phyloP scores from a whole-genome alignment of 2,113 vertebrate genomes.

The Ceyx margarethae region DNA sequence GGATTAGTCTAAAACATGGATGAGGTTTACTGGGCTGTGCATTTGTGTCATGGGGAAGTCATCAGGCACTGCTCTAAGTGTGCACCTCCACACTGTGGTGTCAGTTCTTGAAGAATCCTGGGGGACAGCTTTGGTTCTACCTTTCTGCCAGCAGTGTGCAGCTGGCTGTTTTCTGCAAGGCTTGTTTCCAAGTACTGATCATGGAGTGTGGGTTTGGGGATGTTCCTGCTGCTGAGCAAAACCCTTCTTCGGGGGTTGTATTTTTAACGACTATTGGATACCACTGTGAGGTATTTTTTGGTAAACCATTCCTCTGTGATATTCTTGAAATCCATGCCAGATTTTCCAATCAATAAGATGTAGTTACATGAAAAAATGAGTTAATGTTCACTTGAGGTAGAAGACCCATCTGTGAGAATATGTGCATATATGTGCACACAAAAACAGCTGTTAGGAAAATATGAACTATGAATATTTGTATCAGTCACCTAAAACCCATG shows the following conservation, averaged over 20 bases:
- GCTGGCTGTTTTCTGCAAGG: neutral
- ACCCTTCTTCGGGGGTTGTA: neutral
- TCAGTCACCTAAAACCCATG: neutral
- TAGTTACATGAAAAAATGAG: neutral
- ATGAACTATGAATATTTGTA: neutral
- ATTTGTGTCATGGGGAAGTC: neutral
- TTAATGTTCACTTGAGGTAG: neutral
- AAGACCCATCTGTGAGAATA: neutral
- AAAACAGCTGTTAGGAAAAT: neutral
- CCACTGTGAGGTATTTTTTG: neutral
- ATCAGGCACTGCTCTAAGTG: neutral
- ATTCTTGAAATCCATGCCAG: neutral
- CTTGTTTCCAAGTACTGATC: neutral
- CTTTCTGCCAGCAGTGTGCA: neutral
- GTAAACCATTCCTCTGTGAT: neutral
- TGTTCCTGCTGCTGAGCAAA: neutral
- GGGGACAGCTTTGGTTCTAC: neutral
- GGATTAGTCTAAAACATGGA: neutral
- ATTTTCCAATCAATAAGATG: neutral
- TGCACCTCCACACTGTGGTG: neutral
- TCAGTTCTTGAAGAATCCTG: neutral
- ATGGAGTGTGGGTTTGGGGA: neutral
- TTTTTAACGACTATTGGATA: neutral
- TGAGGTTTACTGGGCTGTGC: neutral
- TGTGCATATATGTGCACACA: neutral